phyloP scores from a whole-genome alignment of 2,888 invertebrate species.

The Leptopilina drosophilae region DNA sequence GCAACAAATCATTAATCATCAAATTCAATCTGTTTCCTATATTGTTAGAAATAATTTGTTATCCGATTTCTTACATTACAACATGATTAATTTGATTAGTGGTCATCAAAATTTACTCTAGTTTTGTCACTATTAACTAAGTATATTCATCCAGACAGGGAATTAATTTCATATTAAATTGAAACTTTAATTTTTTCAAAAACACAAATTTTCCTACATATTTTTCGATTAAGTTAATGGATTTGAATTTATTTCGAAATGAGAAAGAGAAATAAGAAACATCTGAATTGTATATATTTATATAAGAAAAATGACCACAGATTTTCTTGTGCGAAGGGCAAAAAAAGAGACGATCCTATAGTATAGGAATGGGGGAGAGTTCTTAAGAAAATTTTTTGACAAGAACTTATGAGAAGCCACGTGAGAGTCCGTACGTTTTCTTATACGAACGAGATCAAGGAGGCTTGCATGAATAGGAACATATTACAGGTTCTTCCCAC shows the following conservation, averaged over 20 bases:
- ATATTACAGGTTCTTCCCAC: conserved; percentile 37
- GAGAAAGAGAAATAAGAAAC: neutral
- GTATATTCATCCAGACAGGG: no score
- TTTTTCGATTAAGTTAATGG: no score
- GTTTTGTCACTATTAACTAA: no score
- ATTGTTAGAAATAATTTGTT: neutral
- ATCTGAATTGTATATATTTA: neutral
- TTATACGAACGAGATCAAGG: conserved; percentile 17
- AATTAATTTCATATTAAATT: neutral
- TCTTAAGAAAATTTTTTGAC: conserved; percentile 11
- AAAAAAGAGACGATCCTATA: neutral
- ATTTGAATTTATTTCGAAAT: no score
- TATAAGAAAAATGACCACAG: neutral
- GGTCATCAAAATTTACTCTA: neutral
- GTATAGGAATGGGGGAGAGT: neutral
- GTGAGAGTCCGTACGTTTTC: conserved; percentile 17
- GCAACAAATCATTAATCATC: neutral
- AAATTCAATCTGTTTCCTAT: neutral
- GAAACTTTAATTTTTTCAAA: no score
- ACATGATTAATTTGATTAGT: neutral
- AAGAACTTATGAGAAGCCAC: conserved; percentile 27
- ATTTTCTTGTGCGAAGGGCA: neutral
- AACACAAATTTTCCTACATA: no score
- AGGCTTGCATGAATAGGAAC: conserved; percentile 23
- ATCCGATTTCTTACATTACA: neutral